Conservation (phyloP, 2,113 vertebrate species). For the Corythornis cristatus region DNA sequence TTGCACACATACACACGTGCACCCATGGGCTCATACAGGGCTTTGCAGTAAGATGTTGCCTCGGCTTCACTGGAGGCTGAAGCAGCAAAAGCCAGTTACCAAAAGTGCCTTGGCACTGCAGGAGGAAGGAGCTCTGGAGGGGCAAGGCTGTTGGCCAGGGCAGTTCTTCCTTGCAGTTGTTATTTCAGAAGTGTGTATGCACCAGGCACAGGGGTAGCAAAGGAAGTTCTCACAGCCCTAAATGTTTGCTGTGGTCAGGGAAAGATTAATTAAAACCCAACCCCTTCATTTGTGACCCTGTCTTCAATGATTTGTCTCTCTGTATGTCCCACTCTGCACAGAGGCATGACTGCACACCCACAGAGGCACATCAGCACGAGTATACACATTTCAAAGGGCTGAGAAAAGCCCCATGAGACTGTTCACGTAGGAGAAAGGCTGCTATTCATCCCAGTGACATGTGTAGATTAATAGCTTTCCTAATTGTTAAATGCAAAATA, state of each 20-base stretch:
- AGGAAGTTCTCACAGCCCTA: conserved; percentile 53
- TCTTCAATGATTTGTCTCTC: background rate
- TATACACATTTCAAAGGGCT: background rate
- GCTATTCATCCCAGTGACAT: background rate
- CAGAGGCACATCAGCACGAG: background rate
- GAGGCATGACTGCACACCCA: background rate
- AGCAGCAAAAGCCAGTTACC: background rate
- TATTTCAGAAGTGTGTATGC: background rate
- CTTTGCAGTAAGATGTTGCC: background rate
- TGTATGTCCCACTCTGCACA: background rate
- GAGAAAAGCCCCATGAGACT: background rate
- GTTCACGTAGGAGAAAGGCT: background rate
- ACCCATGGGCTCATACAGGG: background rate
- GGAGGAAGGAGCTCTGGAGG: background rate
- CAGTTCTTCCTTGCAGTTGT: background rate
- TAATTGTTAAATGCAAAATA: background rate
- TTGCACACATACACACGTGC: too few relatives aligned
- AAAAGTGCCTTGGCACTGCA: fast-evolving
- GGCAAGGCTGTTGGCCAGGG: background rate
- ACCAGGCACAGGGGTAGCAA: background rate
- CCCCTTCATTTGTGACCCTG: background rate
- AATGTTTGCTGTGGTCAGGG: conserved; percentile 2
- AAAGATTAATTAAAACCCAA: background rate
- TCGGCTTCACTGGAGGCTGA: background rate
- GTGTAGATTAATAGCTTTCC: background rate